A percentile compares a stretch with the other conserved stretches of the same genome.
Conservation (phyloP, 2,113 vertebrate species). For the Laticauda colubrina region DNA sequence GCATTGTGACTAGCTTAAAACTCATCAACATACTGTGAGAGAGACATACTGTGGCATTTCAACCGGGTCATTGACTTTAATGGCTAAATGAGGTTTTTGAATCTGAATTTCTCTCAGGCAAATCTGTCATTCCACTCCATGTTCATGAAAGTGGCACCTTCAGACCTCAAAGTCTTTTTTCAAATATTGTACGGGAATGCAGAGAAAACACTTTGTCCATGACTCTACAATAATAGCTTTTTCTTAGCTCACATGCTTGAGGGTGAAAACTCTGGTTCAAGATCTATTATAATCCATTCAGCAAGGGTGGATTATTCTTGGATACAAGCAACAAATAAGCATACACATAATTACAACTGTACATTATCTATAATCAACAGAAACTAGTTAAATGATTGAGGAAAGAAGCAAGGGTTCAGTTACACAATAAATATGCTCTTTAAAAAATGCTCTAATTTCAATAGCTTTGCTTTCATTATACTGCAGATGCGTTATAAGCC, state of each 20-base stretch:
- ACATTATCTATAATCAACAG: slow-evolving; percentile 23
- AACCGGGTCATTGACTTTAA: neutral
- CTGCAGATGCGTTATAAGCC: slow-evolving; percentile 60
- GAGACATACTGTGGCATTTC: neutral
- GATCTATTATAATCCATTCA: slow-evolving; percentile 25
- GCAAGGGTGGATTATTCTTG: neutral
- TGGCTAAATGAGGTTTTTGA: neutral
- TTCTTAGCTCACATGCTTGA: neutral
- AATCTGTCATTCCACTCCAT: neutral
- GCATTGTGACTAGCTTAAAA: neutral
- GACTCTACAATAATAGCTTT: neutral
- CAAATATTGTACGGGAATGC: neutral
- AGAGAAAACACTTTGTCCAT: neutral
- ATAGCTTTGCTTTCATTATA: slow-evolving; percentile 46
- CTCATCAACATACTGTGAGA: neutral
- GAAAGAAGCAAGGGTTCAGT: neutral
- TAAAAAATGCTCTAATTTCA: slow-evolving; percentile 58
- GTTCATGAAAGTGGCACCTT: neutral
- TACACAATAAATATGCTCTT: slow-evolving; percentile 39
- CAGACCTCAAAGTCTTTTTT: neutral
- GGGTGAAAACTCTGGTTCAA: neutral
- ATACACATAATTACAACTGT: neutral
- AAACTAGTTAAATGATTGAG: slow-evolving; percentile 19
- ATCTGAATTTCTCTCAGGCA: neutral
- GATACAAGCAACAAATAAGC: slow-evolving; percentile 22